phyloP scores from a whole-genome alignment of 2,113 vertebrate genomes.

The Macaca fascicularis region DNA sequence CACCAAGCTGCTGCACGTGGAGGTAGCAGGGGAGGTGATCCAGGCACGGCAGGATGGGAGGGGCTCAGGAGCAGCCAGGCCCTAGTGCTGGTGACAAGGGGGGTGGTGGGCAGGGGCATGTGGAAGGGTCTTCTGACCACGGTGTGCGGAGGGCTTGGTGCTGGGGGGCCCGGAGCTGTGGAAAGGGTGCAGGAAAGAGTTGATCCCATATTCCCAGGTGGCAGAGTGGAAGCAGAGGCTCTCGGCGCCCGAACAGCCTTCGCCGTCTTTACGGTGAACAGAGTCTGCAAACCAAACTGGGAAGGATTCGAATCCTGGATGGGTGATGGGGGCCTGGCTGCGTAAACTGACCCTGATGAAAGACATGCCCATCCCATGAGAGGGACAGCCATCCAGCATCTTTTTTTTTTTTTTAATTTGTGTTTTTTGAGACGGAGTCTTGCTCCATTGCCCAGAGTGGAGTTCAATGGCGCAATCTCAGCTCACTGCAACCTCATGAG shows the following conservation, averaged over 20 bases:
- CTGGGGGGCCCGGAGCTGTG: background rate
- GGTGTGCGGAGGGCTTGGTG: background rate
- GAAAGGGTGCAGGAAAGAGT: background rate
- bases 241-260: too few species aligned
- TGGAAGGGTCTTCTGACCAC: background rate
- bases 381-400: background rate
- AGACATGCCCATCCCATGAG: background rate
- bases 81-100: background rate
- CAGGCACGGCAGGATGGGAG: too few species aligned
- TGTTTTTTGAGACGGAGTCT: too few species aligned
- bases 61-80: background rate
- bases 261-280: background rate
- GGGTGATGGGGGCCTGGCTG: background rate
- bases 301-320: background rate
- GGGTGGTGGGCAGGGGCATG: background rate
- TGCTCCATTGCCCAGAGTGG: too few species aligned
- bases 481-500: too few species aligned
- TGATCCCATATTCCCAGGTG: background rate
- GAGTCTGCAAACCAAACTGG: background rate
- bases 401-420: too few species aligned
- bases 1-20: background rate
- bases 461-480: too few species aligned
- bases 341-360: background rate
- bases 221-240: background rate
- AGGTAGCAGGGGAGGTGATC: background rate